phyloP scores from a whole-genome alignment of 2,888 invertebrate genomes.

The Thelaira solivaga region DNA sequence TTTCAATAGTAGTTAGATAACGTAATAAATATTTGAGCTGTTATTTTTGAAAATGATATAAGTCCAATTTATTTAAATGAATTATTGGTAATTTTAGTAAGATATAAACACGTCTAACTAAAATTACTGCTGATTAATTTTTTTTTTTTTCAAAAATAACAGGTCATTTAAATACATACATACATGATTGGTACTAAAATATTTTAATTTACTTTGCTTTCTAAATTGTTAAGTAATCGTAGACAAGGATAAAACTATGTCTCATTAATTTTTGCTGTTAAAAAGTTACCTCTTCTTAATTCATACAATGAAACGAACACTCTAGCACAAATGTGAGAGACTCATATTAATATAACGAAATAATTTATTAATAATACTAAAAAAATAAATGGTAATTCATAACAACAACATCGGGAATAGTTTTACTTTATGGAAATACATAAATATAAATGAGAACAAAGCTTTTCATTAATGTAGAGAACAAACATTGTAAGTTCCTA shows the following conservation, averaged over 20 bases:
- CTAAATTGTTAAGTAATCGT: no score
- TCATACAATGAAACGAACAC: slow-evolving; percentile 16
- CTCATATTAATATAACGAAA: slow-evolving; percentile 33
- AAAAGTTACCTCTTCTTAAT: slow-evolving; percentile 23
- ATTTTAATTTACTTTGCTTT: neutral
- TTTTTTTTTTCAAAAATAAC: slow-evolving; percentile 45
- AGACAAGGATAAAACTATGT: slow-evolving; percentile 10
- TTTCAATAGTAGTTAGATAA: slow-evolving; percentile 47
- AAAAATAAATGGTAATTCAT: slow-evolving; percentile 42
- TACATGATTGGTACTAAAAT: slow-evolving; percentile 25
- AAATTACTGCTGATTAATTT: no score
- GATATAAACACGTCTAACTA: no score
- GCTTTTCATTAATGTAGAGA: no score
- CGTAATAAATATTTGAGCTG: slow-evolving; percentile 21
- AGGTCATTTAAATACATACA: slow-evolving; percentile 24
- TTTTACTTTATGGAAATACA: neutral
- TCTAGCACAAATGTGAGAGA: slow-evolving; percentile 19
- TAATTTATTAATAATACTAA: slow-evolving; percentile 45
- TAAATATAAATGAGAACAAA: no score
- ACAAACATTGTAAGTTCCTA: no score
- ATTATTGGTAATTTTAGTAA: no score
- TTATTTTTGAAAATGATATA: no score
- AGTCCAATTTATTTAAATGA: no score
- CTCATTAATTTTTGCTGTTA: slow-evolving; percentile 42
- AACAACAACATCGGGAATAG: neutral